Evolutionary conservation across 1,140 invertebrate species (phyloP), one percentile per base, ranked within the genome.

Genomic region (Papilio machaon): DNA sequence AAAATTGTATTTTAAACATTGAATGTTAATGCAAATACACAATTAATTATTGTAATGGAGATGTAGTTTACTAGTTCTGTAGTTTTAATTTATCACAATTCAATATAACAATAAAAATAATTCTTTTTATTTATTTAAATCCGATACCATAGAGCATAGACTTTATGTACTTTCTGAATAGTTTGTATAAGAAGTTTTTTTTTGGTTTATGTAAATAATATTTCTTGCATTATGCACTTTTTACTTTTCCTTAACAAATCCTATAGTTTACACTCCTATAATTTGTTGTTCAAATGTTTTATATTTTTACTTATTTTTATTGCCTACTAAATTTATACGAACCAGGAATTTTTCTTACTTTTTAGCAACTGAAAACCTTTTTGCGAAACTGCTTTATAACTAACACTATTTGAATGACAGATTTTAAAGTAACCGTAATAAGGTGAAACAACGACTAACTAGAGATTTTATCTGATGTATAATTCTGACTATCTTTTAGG

Each of bases 21-120:
- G 35, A 13, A 67, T 67, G 64, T 67, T 35, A 35, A 64, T 67
- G 30, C 11, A 67, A 23, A 64, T n/a, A 67, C 3, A 74, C 46
- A 30, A 19, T 67, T 79, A 76, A 82, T 79, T 79, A 76, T 38
- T n/a, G 74, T 73, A 79, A 79, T 54, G 73, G 81, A 76, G 52
- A 74, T 80, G 77, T 82, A 82, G 75, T 78, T 79, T 23, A 73
- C 35, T 82, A 79, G 76, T 78, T 79, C 38, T 73, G 60, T 82
- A 79, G 76, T 67, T 67, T 79, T 70, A 64, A 79, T 82, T 82
- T 74, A 82, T 67, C 64, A 67, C 64, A 35, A 67, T 67, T 23
- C 64, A 67, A 35, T 67, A 67, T 82, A 82, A 79, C 30, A 54
- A 79, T 81, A 54, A 73, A 46, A 78, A 35, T 17, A 11, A 67